Evolutionary conservation across 1,140 invertebrate species (phyloP), one percentile per base, ranked within the genome.

Genomic region (Pseudoatta argentina): DNA sequence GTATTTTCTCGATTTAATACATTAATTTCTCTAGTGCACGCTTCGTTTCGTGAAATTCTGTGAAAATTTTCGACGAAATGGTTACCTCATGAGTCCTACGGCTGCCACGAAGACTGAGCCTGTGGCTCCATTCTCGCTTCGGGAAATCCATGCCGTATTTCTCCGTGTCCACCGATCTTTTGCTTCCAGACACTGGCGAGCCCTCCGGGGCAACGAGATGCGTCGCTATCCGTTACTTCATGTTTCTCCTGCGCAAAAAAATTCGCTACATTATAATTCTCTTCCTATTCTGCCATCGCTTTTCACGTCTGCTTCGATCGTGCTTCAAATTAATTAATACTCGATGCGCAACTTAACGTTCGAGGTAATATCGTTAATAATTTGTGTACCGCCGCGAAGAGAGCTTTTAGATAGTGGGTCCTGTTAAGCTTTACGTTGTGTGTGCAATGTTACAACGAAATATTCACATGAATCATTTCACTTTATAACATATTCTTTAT

Each of bases 101-200:
- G 91, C 96, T 96, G 69, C 96, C 96, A 85, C 96, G 94, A 72
- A 96, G 92, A 87, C 96, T 96, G 30, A 96, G 94, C 63, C 96
- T 93, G 77, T 96, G 96, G 87, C 96, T 96, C 96, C 96, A 96
- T 76, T 96, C 96, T 51, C 96, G 94, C 87, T 95, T 95, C 85
- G 95, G 95, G 87, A 95, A 94, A 72, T 95, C 95, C 88, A 92
- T 93, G 30, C 94, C 94, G 78, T 95, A 92, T 81, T 90, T 92
- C 16, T 92, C 88, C 91, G 89, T 92, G 51, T 88, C 73, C n/a
- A 34, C 7, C 8, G 44, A 30, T 85, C 27, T 79, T 53, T n/a
- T 66, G 69, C 39, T 69, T 67, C 27, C 69, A 59, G 48, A 55
- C 57, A 24, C 55, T 78, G 48, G 39, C 71, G 81, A 89, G 89